phyloP scores from a whole-genome alignment of 2,888 invertebrate species.

The Apotomis betuletana region DNA sequence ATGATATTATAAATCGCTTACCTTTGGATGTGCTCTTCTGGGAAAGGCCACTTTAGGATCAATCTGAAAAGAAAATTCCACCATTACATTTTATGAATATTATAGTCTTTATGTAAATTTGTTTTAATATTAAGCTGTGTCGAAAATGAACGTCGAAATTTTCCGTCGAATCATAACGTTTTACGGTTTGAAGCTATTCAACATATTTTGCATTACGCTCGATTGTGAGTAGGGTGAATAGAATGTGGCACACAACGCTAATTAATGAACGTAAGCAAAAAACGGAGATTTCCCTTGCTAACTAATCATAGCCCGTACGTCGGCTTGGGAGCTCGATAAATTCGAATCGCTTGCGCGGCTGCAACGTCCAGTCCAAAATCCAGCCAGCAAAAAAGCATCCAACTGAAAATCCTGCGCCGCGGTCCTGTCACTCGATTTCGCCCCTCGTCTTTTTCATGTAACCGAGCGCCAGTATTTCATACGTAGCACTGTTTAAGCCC shows the following conservation, averaged over 20 bases:
- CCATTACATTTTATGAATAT: slow-evolving; percentile 45
- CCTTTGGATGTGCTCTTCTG: slow-evolving; percentile 99
- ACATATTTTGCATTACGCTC: slow-evolving; percentile 6
- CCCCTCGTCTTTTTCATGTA: slow-evolving; percentile 83
- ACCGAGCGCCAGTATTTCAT: slow-evolving; percentile 82
- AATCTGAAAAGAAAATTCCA: slow-evolving; percentile 90
- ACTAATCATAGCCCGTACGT: slow-evolving; percentile 75
- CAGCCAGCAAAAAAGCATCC: slow-evolving; percentile 77
- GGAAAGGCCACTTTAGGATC: slow-evolving; percentile 99
- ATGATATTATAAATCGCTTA: slow-evolving; percentile 81
- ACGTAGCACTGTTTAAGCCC: slow-evolving; percentile 83
- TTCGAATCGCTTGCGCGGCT: slow-evolving; percentile 70
- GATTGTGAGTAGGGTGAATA: slow-evolving; percentile 18
- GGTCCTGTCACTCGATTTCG: slow-evolving; percentile 82
- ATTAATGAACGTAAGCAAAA: slow-evolving; percentile 46
- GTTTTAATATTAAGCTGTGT: slow-evolving; percentile 28
- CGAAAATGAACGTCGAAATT: slow-evolving; percentile 30
- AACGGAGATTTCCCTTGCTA: slow-evolving; percentile 57
- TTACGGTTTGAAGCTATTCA: slow-evolving; percentile 29
- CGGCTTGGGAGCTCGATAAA: slow-evolving; percentile 69
- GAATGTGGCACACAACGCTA: slow-evolving; percentile 24
- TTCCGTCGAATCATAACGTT: slow-evolving; percentile 29
- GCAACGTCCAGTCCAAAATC: slow-evolving; percentile 73
- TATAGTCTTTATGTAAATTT: slow-evolving; percentile 36
- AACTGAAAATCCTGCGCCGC: slow-evolving; percentile 78